Evolutionary conservation across 2,888 invertebrate species (phyloP).

Genomic region (Brachyopa scutellaris): DNA sequence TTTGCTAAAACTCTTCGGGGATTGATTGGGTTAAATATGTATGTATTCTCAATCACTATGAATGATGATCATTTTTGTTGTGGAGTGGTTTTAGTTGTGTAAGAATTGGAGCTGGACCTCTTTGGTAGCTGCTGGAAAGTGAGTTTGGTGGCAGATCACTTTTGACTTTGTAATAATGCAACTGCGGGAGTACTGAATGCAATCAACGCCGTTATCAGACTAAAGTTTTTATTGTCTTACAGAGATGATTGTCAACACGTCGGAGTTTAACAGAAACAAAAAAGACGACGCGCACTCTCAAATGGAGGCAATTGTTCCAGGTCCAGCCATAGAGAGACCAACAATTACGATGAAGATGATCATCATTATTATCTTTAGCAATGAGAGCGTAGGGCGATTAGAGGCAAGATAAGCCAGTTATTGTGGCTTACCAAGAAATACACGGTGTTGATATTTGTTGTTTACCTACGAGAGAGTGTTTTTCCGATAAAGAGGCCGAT

Average conservation of each 20-base stretch:
- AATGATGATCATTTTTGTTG: background rate
- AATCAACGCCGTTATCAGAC: constrained; percentile 60
- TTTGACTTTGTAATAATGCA: background rate
- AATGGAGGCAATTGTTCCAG: background rate
- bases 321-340: constrained; percentile 14
- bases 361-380: constrained; percentile 8
- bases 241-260: constrained; percentile 37
- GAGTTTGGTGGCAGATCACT: background rate
- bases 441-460: constrained; percentile 44
- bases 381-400: constrained; percentile 6
- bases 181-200: constrained; percentile 20
- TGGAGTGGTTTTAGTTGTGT: background rate
- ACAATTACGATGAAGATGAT: constrained; percentile 6
- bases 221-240: constrained; percentile 53
- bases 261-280: constrained; percentile 10
- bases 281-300: constrained; percentile 23
- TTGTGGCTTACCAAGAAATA: constrained; percentile 24
- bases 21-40: background rate
- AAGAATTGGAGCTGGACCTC: background rate
- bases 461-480: constrained; percentile 47
- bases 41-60: background rate
- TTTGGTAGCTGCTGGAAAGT: background rate
- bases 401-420: constrained; percentile 26
- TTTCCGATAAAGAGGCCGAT: constrained; percentile 25
- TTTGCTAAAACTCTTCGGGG: background rate